phyloP scores from a whole-genome alignment of 2,113 vertebrate species.

The Daubentonia madagascariensis region DNA sequence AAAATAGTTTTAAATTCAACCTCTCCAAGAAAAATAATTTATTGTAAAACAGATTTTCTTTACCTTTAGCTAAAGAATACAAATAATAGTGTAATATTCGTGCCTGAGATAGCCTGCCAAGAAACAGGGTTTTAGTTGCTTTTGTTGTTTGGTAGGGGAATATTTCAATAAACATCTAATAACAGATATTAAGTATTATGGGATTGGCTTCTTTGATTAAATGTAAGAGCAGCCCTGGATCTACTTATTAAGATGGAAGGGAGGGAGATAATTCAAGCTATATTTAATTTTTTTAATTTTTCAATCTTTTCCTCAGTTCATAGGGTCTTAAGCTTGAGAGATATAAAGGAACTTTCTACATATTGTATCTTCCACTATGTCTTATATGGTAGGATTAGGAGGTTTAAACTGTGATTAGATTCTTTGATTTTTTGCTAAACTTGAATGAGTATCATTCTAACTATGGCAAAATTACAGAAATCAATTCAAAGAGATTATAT shows the following conservation, averaged over 20 bases:
- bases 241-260: background rate
- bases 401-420: background rate
- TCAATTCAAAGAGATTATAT: conserved; percentile 59
- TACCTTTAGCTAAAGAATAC: background rate
- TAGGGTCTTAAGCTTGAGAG: background rate
- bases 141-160: background rate
- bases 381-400: background rate
- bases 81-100: background rate
- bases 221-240: background rate
- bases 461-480: conserved; percentile 39
- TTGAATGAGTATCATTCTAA: conserved; percentile 26
- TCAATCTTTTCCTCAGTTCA: background rate
- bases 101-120: background rate
- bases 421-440: conserved; percentile 47
- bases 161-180: background rate
- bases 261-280: background rate
- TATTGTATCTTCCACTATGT: background rate
- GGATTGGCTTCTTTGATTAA: background rate
- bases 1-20: conserved; percentile 11
- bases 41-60: background rate
- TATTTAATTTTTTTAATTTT: background rate
- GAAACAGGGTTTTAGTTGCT: background rate
- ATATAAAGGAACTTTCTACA: background rate
- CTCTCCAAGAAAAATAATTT: background rate
- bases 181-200: background rate